Percentiles rank a stretch among this genome's conserved stretches.
Conservation (phyloP, 2,888 invertebrate genomes). For the Caenorhabditis sp. region DNA sequence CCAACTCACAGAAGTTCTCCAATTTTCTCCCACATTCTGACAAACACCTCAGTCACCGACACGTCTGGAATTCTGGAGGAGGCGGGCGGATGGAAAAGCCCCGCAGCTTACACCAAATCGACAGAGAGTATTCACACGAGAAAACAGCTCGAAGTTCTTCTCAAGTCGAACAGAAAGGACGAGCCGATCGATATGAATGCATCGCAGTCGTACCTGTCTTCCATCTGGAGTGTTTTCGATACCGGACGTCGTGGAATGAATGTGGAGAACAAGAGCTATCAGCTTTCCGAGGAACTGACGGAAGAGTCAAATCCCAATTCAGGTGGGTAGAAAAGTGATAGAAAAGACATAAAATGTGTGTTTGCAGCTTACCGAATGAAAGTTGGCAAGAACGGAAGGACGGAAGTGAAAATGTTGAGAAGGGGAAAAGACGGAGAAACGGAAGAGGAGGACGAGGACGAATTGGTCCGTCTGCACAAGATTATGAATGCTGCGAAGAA, state of each 20-base stretch:
- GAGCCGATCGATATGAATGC: conserved; percentile 43
- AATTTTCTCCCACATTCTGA: background rate
- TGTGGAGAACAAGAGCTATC: conserved; percentile 28
- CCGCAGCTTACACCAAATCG: conserved; percentile 31
- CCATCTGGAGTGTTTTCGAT: conserved; percentile 48
- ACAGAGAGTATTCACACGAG: conserved; percentile 62
- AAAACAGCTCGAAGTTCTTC: conserved; percentile 59
- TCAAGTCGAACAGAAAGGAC: conserved; percentile 38
- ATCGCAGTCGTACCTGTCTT: conserved; percentile 36
- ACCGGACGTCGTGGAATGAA: conserved; percentile 7
- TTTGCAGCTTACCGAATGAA: conserved; percentile 50
- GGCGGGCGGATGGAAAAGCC: conserved; percentile 41
- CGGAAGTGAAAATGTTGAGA: conserved; percentile 52
- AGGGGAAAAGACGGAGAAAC: conserved; percentile 36
- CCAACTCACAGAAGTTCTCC: conserved; percentile 9
- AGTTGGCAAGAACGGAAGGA: conserved; percentile 50
- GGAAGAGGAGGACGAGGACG: conserved; percentile 44
- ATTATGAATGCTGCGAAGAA: conserved; percentile 52
- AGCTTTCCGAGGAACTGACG: conserved; percentile 42
- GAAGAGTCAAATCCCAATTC: conserved; percentile 24
- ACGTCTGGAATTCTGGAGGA: conserved; percentile 33
- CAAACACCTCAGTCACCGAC: conserved; percentile 19
- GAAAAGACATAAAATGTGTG: too few species aligned
- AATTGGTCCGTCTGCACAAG: conserved; percentile 43
- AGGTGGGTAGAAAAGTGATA: too few species aligned